A percentile compares a stretch with the other conserved stretches of the same genome.
Evolutionary conservation across 2,888 invertebrate species (phyloP).

Genomic region (Pyrrhosoma nymphula): DNA sequence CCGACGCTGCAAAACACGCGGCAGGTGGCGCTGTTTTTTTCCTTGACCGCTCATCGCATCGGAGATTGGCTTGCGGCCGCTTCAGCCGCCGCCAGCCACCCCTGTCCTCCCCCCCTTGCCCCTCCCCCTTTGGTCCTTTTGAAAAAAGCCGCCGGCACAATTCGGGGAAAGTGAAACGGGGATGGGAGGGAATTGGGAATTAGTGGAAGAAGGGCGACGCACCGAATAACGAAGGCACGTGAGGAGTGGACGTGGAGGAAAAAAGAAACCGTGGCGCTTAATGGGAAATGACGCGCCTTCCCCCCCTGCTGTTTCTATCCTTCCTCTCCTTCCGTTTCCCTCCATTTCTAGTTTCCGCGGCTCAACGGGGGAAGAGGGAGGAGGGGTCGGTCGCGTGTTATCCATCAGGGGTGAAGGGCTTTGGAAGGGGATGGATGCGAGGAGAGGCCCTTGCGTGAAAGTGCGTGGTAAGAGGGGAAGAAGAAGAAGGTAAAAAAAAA

Average conservation of each 20-base stretch:
- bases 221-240: background rate
- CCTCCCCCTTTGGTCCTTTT: background rate
- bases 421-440: background rate
- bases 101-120: background rate
- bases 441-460: no score
- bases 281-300: background rate
- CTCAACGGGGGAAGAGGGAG: background rate
- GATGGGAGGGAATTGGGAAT: background rate
- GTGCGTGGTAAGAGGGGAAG: background rate
- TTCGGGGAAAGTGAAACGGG: background rate
- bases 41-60: background rate
- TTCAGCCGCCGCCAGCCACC: no score
- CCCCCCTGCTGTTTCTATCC: background rate
- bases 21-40: constrained; percentile 36
- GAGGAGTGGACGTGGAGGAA: background rate
- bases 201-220: background rate
- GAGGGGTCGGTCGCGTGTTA: background rate
- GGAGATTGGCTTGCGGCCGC: background rate
- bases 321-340: background rate
- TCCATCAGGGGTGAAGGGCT: background rate
- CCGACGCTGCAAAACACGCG: background rate
- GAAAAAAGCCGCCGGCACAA: background rate
- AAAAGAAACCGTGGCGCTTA: background rate
- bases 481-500: background rate
- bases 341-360: background rate